Percentiles rank a stretch among this genome's conserved stretches.
Conservation (phyloP, 2,797 vertebrate genomes). For the Acrossocheilus fasciatus region DNA sequence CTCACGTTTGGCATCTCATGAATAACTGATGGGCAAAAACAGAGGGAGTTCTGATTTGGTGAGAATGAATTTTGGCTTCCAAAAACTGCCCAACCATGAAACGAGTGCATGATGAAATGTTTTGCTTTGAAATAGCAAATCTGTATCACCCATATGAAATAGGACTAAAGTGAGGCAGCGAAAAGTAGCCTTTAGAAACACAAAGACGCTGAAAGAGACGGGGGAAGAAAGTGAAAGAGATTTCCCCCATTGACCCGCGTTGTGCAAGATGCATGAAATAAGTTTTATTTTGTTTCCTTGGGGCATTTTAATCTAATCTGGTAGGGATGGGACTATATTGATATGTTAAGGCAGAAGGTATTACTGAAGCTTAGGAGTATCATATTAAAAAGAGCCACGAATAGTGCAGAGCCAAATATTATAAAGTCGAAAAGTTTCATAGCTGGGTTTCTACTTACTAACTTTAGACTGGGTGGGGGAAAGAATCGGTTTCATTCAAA, state of each 20-base stretch:
- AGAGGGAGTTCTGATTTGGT: conserved; percentile 43
- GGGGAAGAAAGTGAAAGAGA: conserved; percentile 17
- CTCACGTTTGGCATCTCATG: conserved; percentile 43
- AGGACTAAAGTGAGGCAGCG: conserved; percentile 15
- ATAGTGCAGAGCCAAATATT: conserved; percentile 6
- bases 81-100: conserved; percentile 44
- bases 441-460: conserved; percentile 1
- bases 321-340: conserved; percentile 29
- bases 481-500: background rate
- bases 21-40: conserved; percentile 48
- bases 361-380: conserved; percentile 35
- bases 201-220: conserved; percentile 20
- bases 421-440: conserved; percentile 22
- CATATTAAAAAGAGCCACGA: conserved; percentile 27
- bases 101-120: conserved; percentile 42
- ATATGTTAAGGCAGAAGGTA: conserved; percentile 41
- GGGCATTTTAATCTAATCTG: conserved; percentile 44
- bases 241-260: conserved; percentile 35
- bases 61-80: conserved; percentile 40
- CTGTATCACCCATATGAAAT: conserved; percentile 26
- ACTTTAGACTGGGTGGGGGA: background rate
- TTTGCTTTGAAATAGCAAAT: conserved; percentile 44
- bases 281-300: conserved; percentile 40
- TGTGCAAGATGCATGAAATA: conserved; percentile 47
- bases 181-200: conserved; percentile 40